Evolutionary conservation across 2,888 invertebrate genomes (phyloP), one percentile per base, ranked within the genome.

Genomic region (Scelioninae gen. 2): DNA sequence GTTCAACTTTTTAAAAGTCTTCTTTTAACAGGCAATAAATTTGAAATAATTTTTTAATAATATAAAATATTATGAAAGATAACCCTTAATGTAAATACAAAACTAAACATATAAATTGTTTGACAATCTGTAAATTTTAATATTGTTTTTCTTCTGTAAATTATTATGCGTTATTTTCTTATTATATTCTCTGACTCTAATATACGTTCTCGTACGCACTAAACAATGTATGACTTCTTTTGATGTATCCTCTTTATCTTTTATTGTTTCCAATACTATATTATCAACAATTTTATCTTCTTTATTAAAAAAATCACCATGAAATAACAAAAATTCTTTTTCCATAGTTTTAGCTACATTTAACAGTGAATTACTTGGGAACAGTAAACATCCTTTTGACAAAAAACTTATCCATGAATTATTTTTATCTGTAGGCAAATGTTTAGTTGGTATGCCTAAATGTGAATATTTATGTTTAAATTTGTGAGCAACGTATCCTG

Each of bases 401-500:
- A 16, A 7, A 10, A 15, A 39, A 16, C 9, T 2, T 9, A 39
- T 16, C 39, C 39, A 39, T 2, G 39, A 16, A 7, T 39, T 9
- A 10, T 39, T 16, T 4, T 3, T 6, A 5, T 15, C 6, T 16
- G n/a, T n/a, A n/a, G 39, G 39, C 7, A 39, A 16, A 15, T 5
- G 5, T 39, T 16, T 33, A 6, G 52, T 52, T 15, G 19, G 0
- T 6, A 1, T 37, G 1, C 52, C 52, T 22, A 52, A 52, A 19
- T 52, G n/a, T n/a, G n/a, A 6, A 11, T 52, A 52, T 22, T 52
- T 52, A 22, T 37, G 19, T 37, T 10, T 37, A 33, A 22, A 52
- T 18, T 28, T 16, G 9, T 52, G 50, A 13, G 50, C 50, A 19
- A 52, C 19, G 11, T 52, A 52, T 33, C 52, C 52, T 9, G 52